Base-by-base conservation (phyloP, 1,140 invertebrate species). In the Ceratina australensis region DNA sequence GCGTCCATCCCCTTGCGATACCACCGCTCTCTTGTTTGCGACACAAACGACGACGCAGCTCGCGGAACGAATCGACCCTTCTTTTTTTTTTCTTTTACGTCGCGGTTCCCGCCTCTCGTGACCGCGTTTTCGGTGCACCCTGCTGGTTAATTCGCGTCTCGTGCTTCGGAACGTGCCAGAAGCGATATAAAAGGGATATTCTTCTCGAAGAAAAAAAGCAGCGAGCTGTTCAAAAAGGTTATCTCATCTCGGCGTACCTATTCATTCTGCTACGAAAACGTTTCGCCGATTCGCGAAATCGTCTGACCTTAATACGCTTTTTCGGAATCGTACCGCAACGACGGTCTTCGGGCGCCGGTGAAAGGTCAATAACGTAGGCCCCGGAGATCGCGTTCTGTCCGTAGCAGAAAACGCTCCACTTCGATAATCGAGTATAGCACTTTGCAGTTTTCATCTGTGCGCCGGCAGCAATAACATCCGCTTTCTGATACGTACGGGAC, bases 401-500 rank as follows among this genome's bases (percentile, higher is more conserved):
- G 15, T 5, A 20, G 8, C 75, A 72, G 75, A 28, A 33, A 63
- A 49, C 59, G 33, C 33, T 50, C 50, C 50, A 28, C 4, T 65
- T 72, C 67, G 77, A 76, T 80, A 76, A 84, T 80, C 81, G 63
- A 67, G 59, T 16, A 63, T 61, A 67, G 49, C 71, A 67, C 54
- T 79, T 79, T 47, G 77, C 54, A 74, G 77, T 79, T 79, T 79
- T 84, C 72, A 54, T 74, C 64, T 42, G 22, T 60, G 69, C 42
- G 33, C n/a, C 16, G 33, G 49, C 72, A 22, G 75, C 75, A 78
- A 74, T 82, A 79, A 69, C 80, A 61, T 82, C 54, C 59, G 65
- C 82, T 82, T 82, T 78, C 65, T 74, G 65, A 83, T 83, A 74
- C 57, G 54, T 78, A 73, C 64, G 63, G 52, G 22, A 5, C 56